phyloP scores from a whole-genome alignment of 2,797 vertebrate genomes.

The Molossus alvarezi region DNA sequence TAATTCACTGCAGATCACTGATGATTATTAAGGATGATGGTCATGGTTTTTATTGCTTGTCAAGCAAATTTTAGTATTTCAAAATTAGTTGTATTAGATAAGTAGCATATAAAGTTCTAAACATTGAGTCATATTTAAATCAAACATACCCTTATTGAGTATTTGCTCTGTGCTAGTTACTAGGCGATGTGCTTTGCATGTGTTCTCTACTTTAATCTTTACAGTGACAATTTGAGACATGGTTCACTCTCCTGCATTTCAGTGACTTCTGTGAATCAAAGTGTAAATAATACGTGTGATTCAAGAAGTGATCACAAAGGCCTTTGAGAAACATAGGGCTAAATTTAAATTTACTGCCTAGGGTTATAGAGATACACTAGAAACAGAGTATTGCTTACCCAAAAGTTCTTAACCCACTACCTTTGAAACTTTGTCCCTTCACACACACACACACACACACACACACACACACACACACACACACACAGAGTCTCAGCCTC shows the following conservation, averaged over 20 bases:
- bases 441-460: not conserved
- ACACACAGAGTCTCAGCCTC: not conserved
- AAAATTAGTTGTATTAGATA: conserved; percentile 58
- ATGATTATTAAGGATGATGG: conserved; percentile 70
- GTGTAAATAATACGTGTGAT: not conserved
- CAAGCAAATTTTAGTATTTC: conserved; percentile 88
- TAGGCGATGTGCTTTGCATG: not conserved
- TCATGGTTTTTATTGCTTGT: conserved; percentile 84
- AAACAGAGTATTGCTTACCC: not conserved
- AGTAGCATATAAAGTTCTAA: conserved; percentile 45
- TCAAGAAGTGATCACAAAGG: not conserved
- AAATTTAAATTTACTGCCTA: not conserved
- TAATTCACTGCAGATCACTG: conserved; percentile 75
- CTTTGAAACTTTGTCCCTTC: not conserved
- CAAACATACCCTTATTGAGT: not conserved
- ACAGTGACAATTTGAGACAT: not conserved
- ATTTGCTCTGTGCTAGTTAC: not conserved
- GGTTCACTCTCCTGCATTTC: not conserved
- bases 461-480: not conserved
- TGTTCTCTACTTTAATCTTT: conserved; percentile 12
- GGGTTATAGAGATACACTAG: not conserved
- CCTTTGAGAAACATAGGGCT: not conserved
- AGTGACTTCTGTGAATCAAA: not conserved
- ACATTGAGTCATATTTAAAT: conserved; percentile 63
- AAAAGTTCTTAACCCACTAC: not conserved